Evolutionary conservation across 2,888 invertebrate genomes (phyloP).

Genomic region (Sturmia bella): DNA sequence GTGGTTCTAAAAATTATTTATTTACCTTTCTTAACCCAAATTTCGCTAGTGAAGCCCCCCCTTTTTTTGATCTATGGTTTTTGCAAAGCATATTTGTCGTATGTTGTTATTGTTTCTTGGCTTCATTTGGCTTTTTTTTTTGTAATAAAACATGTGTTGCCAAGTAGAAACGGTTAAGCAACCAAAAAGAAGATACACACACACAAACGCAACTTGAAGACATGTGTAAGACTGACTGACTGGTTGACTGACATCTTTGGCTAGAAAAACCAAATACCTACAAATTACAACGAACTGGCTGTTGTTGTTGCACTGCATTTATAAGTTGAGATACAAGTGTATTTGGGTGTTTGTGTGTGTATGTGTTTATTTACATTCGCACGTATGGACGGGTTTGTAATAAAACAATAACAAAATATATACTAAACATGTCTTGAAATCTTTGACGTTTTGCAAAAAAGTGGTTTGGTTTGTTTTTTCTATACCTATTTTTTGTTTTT

Average conservation of each 20-base stretch:
- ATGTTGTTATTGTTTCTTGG: constrained; percentile 2
- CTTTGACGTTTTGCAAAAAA: constrained; percentile 48
- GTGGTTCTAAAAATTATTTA: too few species aligned
- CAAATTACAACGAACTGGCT: constrained; percentile 33
- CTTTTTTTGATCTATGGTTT: neutral
- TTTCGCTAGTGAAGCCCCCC: too few species aligned
- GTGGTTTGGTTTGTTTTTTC: constrained; percentile 16
- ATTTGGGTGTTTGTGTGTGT: neutral
- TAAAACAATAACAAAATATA: neutral
- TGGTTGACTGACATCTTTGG: constrained; percentile 46
- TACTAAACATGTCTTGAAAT: constrained; percentile 49
- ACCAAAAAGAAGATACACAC: neutral
- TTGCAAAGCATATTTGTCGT: neutral
- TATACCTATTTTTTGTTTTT: constrained; percentile 1
- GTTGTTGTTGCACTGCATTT: constrained; percentile 4
- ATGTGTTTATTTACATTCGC: neutral
- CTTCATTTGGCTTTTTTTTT: constrained; percentile 11
- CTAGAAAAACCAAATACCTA: constrained; percentile 19
- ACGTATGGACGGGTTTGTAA: constrained; percentile 11
- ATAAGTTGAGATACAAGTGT: neutral
- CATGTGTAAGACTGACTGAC: constrained; percentile 31
- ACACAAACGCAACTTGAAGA: neutral
- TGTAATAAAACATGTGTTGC: constrained; percentile 22
- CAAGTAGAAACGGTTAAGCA: constrained; percentile 29
- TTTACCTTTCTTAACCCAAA: too few species aligned